Percentiles rank a stretch among this genome's conserved stretches.
Evolutionary conservation across 2,888 invertebrate genomes (phyloP).

Genomic region (Acleris literana): DNA sequence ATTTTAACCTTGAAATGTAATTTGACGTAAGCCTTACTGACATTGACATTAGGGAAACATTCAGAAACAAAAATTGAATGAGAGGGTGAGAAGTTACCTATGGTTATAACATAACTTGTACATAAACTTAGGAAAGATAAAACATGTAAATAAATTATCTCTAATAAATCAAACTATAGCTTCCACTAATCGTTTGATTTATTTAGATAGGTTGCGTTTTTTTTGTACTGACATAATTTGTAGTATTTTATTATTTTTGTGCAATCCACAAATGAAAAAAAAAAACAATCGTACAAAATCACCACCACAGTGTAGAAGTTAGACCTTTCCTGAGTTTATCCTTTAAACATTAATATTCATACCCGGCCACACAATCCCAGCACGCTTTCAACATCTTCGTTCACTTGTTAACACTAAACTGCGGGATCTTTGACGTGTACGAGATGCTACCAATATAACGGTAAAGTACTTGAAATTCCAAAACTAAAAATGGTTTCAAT

Average conservation of each 20-base stretch:
- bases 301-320: neutral
- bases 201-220: too few species aligned
- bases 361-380: conserved; percentile 75
- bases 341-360: conserved; percentile 47
- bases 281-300: neutral
- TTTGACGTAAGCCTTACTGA: conserved; percentile 12
- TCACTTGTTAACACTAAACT: conserved; percentile 47
- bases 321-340: neutral
- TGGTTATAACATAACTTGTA: too few species aligned
- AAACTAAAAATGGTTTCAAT: conserved; percentile 31
- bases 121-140: too few species aligned
- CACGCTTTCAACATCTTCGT: conserved; percentile 73
- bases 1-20: conserved; percentile 19
- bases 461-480: conserved; percentile 31
- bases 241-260: too few species aligned
- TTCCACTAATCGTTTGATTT: too few species aligned
- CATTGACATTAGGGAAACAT: conserved; percentile 32
- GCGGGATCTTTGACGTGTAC: conserved; percentile 16
- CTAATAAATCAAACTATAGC: too few species aligned
- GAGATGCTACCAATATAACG: conserved; percentile 16
- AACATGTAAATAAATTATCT: too few species aligned
- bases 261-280: too few species aligned
- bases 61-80: conserved; percentile 5
- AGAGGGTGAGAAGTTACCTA: too few species aligned
- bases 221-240: too few species aligned